Percentiles rank a stretch among this genome's conserved stretches.
Conservation (phyloP, 2,797 vertebrate species). For the Protonibea diacanthus region DNA sequence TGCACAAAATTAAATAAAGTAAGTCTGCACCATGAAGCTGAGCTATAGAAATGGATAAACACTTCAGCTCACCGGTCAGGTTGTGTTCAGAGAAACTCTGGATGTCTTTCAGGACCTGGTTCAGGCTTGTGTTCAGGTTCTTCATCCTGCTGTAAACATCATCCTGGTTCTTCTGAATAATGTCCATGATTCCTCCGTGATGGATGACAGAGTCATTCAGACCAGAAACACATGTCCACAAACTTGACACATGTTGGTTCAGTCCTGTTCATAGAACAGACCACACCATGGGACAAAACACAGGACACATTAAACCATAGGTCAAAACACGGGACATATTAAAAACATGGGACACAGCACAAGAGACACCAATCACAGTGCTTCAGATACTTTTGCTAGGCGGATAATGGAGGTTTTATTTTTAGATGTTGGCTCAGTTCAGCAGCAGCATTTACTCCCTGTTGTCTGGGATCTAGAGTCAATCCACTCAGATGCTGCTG, state of each 20-base stretch:
- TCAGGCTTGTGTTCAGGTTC: constrained; percentile 90
- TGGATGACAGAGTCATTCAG: constrained; percentile 86
- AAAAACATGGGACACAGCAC: neutral
- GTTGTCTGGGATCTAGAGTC: neutral
- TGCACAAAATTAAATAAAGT: neutral
- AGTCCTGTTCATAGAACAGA: constrained; percentile 73
- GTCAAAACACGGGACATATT: neutral
- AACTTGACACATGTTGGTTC: constrained; percentile 87
- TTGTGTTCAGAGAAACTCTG: constrained; percentile 76
- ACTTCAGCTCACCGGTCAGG: constrained; percentile 80
- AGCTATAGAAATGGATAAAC: neutral
- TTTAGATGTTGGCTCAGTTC: too few species aligned
- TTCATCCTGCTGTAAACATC: constrained; percentile 85
- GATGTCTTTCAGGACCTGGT: constrained; percentile 83
- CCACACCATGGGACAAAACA: neutral
- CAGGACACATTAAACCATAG: neutral
- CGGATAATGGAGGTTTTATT: neutral
- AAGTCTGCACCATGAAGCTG: neutral
- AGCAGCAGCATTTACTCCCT: too few species aligned
- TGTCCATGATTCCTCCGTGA: constrained; percentile 86
- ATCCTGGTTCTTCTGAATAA: constrained; percentile 85
- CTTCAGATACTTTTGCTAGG: neutral
- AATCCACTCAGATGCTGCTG: too few species aligned
- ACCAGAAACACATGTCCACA: constrained; percentile 90
- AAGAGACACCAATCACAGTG: neutral